Evolutionary conservation across 2,888 invertebrate species (phyloP).

Genomic region (Diarsia brunnea): DNA sequence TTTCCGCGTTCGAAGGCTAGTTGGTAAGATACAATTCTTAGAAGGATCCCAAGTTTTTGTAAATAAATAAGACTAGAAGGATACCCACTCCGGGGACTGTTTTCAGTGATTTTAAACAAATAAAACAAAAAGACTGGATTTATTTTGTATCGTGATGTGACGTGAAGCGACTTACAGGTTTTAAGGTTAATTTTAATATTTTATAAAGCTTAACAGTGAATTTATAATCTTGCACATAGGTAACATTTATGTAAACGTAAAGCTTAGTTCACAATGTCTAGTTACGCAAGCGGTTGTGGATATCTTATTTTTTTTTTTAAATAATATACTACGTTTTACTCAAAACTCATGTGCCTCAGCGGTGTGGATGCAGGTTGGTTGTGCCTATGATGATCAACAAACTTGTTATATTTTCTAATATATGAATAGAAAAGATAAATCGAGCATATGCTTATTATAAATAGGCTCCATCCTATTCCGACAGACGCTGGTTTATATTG

Average conservation of each 20-base stretch:
- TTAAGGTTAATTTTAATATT: background rate
- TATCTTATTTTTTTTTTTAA: background rate
- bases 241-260: conserved; percentile 2
- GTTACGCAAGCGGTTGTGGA: background rate
- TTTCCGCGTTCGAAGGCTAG: conserved; percentile 1
- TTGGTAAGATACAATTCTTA: conserved; percentile 4
- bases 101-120: conserved; percentile 19
- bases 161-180: conserved; percentile 3
- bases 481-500: no score
- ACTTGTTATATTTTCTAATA: background rate
- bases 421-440: background rate
- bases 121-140: conserved; percentile 27
- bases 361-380: background rate
- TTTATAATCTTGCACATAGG: background rate
- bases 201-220: background rate
- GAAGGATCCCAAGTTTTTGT: background rate
- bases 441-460: background rate
- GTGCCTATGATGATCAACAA: background rate
- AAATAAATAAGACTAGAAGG: background rate
- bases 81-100: background rate
- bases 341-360: background rate
- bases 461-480: background rate
- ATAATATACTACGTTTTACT: background rate
- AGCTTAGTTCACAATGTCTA: background rate
- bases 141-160: conserved; percentile 12